These are phyloP conservation scores for Girardinus metallicus DNA, from an alignment of 2,797 vertebrate species.

Conservation along the genomic window DNA sequence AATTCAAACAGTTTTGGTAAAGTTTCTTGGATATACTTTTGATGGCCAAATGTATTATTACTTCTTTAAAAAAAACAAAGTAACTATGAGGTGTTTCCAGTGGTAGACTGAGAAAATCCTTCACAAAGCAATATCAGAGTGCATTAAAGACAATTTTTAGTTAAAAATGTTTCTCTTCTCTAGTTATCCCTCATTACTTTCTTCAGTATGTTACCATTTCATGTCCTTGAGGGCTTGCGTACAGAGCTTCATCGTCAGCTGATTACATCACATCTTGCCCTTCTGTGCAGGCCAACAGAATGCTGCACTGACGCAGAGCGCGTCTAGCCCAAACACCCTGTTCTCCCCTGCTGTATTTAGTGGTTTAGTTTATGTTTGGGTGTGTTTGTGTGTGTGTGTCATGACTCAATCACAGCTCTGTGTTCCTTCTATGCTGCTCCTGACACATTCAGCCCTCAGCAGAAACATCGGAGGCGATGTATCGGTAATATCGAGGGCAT, in stretches of 20 bases:
- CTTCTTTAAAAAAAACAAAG: background rate
- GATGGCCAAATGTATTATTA: too few species aligned
- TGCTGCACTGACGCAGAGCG: slow-evolving; percentile 17
- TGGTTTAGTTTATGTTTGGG: slow-evolving; percentile 11
- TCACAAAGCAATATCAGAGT: background rate
- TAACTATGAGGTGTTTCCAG: background rate
- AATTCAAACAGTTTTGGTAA: background rate
- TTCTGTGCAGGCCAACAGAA: slow-evolving; percentile 22
- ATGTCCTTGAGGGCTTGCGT: slow-evolving; percentile 9
- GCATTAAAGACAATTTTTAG: background rate
- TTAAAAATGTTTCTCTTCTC: slow-evolving; percentile 24
- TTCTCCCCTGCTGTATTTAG: slow-evolving; percentile 27
- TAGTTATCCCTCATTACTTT: slow-evolving; percentile 21
- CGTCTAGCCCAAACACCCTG: slow-evolving; percentile 32
- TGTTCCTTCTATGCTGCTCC: slow-evolving; percentile 36
- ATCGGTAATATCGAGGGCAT: slow-evolving; percentile 56
- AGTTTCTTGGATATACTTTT: background rate
- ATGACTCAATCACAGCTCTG: slow-evolving; percentile 44
- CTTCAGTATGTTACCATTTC: slow-evolving; percentile 17
- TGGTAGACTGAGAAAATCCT: background rate
- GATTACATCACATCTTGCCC: slow-evolving; percentile 32
- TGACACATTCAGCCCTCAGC: slow-evolving; percentile 57
- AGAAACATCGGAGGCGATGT: slow-evolving; percentile 34
- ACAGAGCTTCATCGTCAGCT: slow-evolving; percentile 16
- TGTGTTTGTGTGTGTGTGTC: slow-evolving; percentile 27